These are phyloP conservation scores for Desmodus rotundus DNA, from an alignment of 2,113 vertebrate genomes.

Conservation along the genomic window DNA sequence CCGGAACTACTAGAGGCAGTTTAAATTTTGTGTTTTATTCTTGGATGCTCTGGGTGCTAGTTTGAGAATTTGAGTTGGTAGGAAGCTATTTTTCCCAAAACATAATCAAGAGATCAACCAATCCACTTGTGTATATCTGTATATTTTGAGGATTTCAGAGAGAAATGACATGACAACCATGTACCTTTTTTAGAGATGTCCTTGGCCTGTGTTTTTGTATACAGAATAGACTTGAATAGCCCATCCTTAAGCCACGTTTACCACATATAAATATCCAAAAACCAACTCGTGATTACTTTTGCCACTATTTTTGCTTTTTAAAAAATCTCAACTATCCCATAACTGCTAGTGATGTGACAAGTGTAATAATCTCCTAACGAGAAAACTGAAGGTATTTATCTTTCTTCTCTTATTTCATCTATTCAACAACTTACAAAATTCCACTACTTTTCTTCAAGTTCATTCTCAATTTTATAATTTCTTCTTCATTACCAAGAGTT, in stretches of 20 bases:
- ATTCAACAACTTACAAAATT: neutral
- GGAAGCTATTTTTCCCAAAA: neutral
- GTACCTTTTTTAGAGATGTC: neutral
- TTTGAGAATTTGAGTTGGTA: conserved; percentile 12
- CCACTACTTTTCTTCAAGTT: neutral
- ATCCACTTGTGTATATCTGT: neutral
- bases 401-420: neutral
- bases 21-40: neutral
- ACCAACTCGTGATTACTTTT: neutral
- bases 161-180: neutral
- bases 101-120: neutral
- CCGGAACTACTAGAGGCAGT: neutral
- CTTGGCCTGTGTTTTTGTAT: neutral
- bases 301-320: neutral
- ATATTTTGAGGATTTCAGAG: neutral
- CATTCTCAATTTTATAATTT: neutral
- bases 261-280: neutral
- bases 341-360: neutral
- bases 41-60: neutral
- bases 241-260: neutral
- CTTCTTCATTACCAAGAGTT: neutral
- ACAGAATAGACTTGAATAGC: neutral
- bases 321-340: neutral
- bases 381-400: neutral
- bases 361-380: neutral